Conservation (phyloP, 2,797 vertebrate genomes). For the Petrocephalus schoutedeni region DNA sequence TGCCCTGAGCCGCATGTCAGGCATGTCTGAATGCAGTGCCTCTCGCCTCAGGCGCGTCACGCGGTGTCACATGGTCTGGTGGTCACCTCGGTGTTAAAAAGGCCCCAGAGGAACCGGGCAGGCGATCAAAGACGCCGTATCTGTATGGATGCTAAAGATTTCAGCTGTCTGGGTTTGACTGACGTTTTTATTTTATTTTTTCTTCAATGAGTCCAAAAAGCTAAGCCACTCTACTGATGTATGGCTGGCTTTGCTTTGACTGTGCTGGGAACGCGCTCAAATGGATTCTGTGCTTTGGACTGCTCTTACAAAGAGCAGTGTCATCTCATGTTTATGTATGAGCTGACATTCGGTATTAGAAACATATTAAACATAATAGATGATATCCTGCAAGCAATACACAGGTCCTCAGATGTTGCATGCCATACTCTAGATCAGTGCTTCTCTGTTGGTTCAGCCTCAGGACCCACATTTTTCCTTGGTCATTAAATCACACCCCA, state of each 20-base stretch:
- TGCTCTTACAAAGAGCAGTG: not conserved
- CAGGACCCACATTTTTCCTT: not conserved
- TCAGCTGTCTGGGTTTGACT: not conserved
- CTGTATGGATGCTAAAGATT: not conserved
- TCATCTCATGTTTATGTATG: conserved; percentile 1
- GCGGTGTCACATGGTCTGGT: not conserved
- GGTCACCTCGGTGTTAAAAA: not conserved
- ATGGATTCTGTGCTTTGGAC: not conserved
- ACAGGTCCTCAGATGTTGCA: not conserved
- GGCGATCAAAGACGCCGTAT: not conserved
- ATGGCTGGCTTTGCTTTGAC: not conserved
- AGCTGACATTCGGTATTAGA: not conserved
- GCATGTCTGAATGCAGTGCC: not conserved
- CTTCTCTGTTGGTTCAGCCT: not conserved
- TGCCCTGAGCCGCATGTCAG: not conserved
- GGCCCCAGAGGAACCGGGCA: not conserved
- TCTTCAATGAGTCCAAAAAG: not conserved
- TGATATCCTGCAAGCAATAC: not conserved
- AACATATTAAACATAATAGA: conserved; percentile 5
- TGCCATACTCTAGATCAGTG: not conserved
- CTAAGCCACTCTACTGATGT: not conserved
- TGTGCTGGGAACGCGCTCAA: not conserved
- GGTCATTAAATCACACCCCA: not conserved
- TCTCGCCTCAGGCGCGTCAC: conserved; percentile 2
- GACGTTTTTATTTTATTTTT: not conserved